Evolutionary conservation across 1,140 invertebrate species (phyloP), one percentile per base, ranked within the genome.

Genomic region (Achroia grisella): DNA sequence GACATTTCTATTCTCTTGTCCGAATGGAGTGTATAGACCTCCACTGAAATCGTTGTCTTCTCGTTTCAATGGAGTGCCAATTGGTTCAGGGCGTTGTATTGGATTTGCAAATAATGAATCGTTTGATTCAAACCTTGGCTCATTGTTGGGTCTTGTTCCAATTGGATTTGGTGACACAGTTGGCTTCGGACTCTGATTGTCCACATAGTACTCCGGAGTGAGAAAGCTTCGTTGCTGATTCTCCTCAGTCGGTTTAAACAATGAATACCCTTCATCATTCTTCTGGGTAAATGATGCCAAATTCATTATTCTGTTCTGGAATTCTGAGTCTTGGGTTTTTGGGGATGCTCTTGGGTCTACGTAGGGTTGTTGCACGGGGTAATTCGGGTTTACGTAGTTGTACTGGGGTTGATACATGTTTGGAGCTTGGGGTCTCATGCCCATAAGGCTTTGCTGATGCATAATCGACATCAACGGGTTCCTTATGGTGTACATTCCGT

Each of bases 401-500:
- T 68, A 78, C 0, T 73, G 71, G 0, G 62, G 65, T 15, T 63
- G 67, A 8, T 56, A 71, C 4, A 63, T 43, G 0, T 59, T 39
- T 52, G 69, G 0, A 59, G 70, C 0, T 34, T 54, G n/a, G 55
- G 71, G 8, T 1, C 67, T 37, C 0, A 74, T 45, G 0, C 71
- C 71, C 65, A 85, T 82, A 3, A 86, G 31, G 29, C 64, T 76
- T 23, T 86, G 82, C 15, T 86, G 83, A 34, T 87, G 85, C 69
- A 87, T 82, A 62, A 86, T 85, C 0, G 80, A 84, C 86, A 87
- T 86, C 0, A 86, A 33, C 0, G 93, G 92, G 80, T 93, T 94
- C 10, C 93, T 85, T 28, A 94, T 95, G 0, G 93, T 94, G 30
- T 93, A 93, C 92, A 94, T 94, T 5, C 81, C 81, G 52, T 86